Base-by-base conservation (phyloP, 2,797 vertebrate genomes). In the Tragopan temminckii region DNA sequence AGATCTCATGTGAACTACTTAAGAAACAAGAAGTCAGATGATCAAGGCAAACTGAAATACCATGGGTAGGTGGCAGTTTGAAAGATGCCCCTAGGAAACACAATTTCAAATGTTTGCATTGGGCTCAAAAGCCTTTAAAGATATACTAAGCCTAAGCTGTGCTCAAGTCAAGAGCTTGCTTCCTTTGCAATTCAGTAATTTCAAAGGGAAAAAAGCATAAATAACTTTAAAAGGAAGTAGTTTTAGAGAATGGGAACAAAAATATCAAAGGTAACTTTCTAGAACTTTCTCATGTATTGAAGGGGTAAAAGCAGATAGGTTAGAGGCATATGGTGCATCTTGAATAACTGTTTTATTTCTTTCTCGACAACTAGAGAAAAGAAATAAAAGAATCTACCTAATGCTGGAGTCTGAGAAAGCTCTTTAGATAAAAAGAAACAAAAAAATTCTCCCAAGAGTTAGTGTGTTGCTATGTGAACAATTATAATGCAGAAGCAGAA, bases 381-480 rank as follows among this genome's bases (percentile, higher is more conserved):
- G 74, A 89, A 75, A 70, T 75, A 53, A 97, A 95, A 88, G 70
- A 76, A 68, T 77, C 83, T 82, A 95, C 69, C 91, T 96, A 92
- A 76, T 94, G 87, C 89, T 80, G 81, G 97, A 89, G 67, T 76
- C 82, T 87, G 46, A 96, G 95, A 92, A 93, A 95, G 85, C 76
- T 90, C 94, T 80, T 87, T 67, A 90, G 79, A 92, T 64, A 82
- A 90, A 95, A 89, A 93, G 94, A 46, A 92, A 96, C 81, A 90
- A 88, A 75, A 80, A 52, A 94, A 96, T 96, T 97, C 79, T 95
- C 71, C 42, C 55, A 14, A 87, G 85, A 88, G 67, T 80, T 95
- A 82, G 80, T 88, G 92, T 80, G 92, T 96, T 97, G 94, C 93
- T 95, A 97, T 97, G 93, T 89, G 86, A 96, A 91, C 93, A 84